phyloP scores from a whole-genome alignment of 1,140 invertebrate genomes.

The Adelges cooleyi region DNA sequence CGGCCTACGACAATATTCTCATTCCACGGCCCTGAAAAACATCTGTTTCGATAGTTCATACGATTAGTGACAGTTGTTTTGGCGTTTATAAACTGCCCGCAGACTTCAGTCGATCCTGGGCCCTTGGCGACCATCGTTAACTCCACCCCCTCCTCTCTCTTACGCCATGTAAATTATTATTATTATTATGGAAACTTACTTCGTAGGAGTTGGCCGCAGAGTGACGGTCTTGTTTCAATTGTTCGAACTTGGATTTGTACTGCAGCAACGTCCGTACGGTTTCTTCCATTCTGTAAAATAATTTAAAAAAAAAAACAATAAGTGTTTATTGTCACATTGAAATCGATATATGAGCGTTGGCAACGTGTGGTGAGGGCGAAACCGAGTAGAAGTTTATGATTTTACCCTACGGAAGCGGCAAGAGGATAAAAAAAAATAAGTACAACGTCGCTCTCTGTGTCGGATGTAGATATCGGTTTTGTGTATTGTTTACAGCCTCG shows the following conservation, averaged over 20 bases:
- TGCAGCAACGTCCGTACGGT: conserved; percentile 56
- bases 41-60: no score
- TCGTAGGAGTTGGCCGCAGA: conserved; percentile 61
- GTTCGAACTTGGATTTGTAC: conserved; percentile 63
- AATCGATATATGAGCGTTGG: not conserved
- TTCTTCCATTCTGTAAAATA: conserved; percentile 55
- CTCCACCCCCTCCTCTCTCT: no score
- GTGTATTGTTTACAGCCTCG: conserved; percentile 20
- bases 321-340: not conserved
- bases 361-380: not conserved
- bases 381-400: not conserved
- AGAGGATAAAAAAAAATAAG: not conserved
- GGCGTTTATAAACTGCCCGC: no score
- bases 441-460: no score
- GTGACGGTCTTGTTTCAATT: conserved; percentile 65
- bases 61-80: no score
- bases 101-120: no score
- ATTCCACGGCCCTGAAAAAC: no score
- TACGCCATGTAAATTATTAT: not conserved
- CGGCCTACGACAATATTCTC: no score
- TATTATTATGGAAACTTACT: conserved; percentile 41
- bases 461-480: no score
- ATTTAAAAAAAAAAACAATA: not conserved
- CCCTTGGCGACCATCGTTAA: no score
- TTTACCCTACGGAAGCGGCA: not conserved